Evolutionary conservation across 2,797 vertebrate genomes (phyloP), one percentile per base, ranked within the genome.

Genomic region (Amazona finschi): DNA sequence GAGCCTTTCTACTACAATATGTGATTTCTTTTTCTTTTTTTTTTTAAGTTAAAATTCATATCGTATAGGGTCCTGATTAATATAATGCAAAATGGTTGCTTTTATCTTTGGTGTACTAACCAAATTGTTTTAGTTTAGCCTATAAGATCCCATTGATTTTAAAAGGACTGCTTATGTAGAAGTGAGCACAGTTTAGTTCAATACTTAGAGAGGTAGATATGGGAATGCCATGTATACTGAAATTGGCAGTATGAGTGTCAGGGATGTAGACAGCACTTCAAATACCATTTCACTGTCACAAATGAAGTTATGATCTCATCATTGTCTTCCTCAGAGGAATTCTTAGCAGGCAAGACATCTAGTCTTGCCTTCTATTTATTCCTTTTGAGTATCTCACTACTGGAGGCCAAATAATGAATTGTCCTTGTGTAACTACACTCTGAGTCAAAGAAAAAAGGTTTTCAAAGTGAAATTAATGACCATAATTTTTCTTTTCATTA

Each of bases 401-500:
- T 16, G 64, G 47, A 38, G 61, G 36, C 21, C 58, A 76, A 81
- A 78, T 78, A 75, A 62, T 19, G 27, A 86, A 22, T 66, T 11
- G 10, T 38, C 15, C 55, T 88, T 73, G 22, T 75, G n/a, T 69
- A 87, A 17, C 27, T 85, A 61, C 39, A 30, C 2, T 41, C 14
- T 81, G 25, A 50, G 21, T 62, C 65, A 74, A 87, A 85, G 16
- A 38, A 69, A 61, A 93, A 80, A 62, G 9, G 0, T 31, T 85
- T 92, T 69, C 33, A 79, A 87, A 86, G n/a, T 49, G 10, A 95
- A 95, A 92, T 79, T 60, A 94, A 84, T 88, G 31, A 31, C 31
- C 3, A 20, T 74, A 76, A 36, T 89, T 89, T 74, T 83, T 73
- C 12, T 89, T 85, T 88, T 88, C 3, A 49, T 84, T 43, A 9